Evolutionary conservation across 2,888 invertebrate species (phyloP).

Genomic region (Epinotia ramella): DNA sequence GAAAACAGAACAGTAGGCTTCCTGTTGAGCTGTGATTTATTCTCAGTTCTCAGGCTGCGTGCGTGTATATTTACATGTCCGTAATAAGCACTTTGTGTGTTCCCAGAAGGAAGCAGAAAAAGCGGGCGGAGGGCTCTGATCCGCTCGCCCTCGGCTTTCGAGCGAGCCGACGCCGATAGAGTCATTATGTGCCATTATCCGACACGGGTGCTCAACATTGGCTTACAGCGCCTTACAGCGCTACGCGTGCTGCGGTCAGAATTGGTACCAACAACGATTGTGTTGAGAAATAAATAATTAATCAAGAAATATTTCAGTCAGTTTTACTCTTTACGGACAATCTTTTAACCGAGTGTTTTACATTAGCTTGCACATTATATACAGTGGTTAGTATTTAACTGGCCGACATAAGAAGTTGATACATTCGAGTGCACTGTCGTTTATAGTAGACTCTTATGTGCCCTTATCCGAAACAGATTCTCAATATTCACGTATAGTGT

Average conservation of each 20-base stretch:
- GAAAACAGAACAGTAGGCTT: conserved; percentile 23
- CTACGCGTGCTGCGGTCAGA: neutral
- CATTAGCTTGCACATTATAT: too few species aligned
- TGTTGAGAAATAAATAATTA: neutral
- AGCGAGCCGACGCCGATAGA: conserved; percentile 78
- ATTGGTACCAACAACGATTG: neutral
- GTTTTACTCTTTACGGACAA: too few species aligned
- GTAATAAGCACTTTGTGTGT: conserved; percentile 42
- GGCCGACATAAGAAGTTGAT: too few species aligned
- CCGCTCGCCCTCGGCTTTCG: conserved; percentile 52
- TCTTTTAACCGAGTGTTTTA: too few species aligned
- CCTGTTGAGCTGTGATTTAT: conserved; percentile 38
- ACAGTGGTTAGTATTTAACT: too few species aligned
- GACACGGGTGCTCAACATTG: conserved; percentile 64
- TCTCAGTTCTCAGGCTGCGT: conserved; percentile 24
- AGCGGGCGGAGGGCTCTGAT: conserved; percentile 50
- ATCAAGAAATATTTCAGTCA: too few species aligned
- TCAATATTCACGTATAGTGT: too few species aligned
- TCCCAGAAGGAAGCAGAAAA: conserved; percentile 51
- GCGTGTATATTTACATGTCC: conserved; percentile 37
- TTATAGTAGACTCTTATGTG: too few species aligned
- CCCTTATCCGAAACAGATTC: too few species aligned
- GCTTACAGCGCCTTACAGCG: neutral
- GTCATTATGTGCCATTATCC: conserved; percentile 83
- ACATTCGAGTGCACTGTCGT: too few species aligned